Base-by-base conservation (phyloP, 2,888 invertebrate genomes). In the Diarsia brunnea region DNA sequence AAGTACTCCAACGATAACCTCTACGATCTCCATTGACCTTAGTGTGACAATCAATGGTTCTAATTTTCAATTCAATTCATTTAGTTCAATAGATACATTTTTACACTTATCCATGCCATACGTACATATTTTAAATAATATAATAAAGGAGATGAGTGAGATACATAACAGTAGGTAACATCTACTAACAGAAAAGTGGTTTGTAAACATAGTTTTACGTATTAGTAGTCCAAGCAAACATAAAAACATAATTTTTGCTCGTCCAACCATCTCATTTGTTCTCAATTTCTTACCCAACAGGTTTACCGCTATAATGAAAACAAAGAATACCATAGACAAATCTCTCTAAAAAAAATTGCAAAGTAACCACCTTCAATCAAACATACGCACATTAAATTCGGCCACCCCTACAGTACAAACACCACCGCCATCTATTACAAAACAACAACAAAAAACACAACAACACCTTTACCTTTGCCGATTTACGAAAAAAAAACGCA, bases 401-500 rank as follows among this genome's bases (percentile, higher is more conserved):
- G 64, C 83, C 83, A 84, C 83, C 83, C 83, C 61, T 53, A 31
- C 86, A 58, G 79, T 79, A 89, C 87, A 87, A 77, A 79, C 51
- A 60, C 63, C 65, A 78, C 87, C 87, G 87, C 66, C 80, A 65
- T 74, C 82, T 71, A 87, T 87, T 75, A 87, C 82, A 63, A 66
- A 87, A 53, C 43, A 31, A 51, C 24, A 76, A 79, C n/a, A 87
- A 85, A 85, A 80, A 72, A 55, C 31, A 73, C 75, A 78, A 85
- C 75, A 85, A 81, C 73, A 77, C 80, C 81, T 79, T 83, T 86
- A 82, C 89, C 81, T 87, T 87, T 84, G 89, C 87, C 86, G 88
- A 89, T 87, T 86, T 82, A 75, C 77, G 84, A 90, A 91, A 92
- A 91, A 86, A 87, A 83, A 79, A 67, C 72, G 73, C 71, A 60